Base-by-base conservation (phyloP, 2,113 vertebrate genomes). In the Chiloscyllium plagiosum region DNA sequence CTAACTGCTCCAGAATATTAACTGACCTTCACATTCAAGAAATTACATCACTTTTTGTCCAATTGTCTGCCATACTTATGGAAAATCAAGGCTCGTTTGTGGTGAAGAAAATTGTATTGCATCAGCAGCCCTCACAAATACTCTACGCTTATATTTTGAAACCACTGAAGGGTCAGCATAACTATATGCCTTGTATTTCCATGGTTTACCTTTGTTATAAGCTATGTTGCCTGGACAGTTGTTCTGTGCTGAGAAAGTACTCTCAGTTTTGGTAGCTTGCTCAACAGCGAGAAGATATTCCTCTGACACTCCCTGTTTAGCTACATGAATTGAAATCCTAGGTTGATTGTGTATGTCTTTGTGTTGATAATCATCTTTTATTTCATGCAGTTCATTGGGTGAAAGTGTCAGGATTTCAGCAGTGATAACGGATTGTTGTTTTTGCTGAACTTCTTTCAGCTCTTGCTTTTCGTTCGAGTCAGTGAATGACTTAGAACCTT, bases 131-230 rank as follows among this genome's bases (percentile, higher is more conserved):
- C 93, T 80, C 37, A 87, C 3, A 42, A 95, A 22, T 26, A 96
- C n/a, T 47, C 92, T 96, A 0, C 47, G 26, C 15, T 66, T 85
- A 69, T 65, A 26, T 95, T 69, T 65, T 29, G 80, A 52, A 76
- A 76, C 33, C n/a, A 52, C 65, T 42, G 95, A 56, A 66, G 94
- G 68, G 47, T 96, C 95, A 37, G 96, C 95, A 26, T 96, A 96
- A 94, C 94, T 95, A 95, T 95, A 83, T n/a, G 86, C 95, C 66
- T 95, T 96, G 86, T 96, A 96, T 66, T 96, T 96, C 96, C 96
- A 96, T 61, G 93, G 7, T 65, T 76, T 50, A 15, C 26, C 50
- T 29, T 52, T 69, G 47, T 22, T 29, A 29, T 5, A 65, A 83
- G 33, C 37, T 47, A 61, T 70, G 65, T 47, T 13, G 47, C 85